These are phyloP conservation scores for Lasioglossum marginatum DNA, from an alignment of 2,888 invertebrate species.

Conservation along the genomic window DNA sequence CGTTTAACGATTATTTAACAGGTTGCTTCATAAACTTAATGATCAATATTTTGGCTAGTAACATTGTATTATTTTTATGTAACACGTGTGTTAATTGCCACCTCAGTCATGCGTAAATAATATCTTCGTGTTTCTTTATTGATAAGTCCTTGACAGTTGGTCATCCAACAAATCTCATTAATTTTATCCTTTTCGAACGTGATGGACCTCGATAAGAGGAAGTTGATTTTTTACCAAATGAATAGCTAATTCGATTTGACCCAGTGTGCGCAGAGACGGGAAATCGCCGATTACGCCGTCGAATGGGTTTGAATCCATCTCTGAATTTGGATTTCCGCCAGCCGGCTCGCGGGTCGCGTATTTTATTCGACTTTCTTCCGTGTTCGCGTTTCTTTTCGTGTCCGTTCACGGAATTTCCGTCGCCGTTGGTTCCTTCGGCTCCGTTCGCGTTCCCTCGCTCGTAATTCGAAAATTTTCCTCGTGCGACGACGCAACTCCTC, in stretches of 20 bases:
- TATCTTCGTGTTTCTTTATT: too few relatives aligned
- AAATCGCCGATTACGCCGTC: background rate
- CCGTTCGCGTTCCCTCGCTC: slow-evolving; percentile 12
- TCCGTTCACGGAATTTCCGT: background rate
- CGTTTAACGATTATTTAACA: too few relatives aligned
- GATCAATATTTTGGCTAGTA: too few relatives aligned
- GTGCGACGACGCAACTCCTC: slow-evolving; percentile 1
- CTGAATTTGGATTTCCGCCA: slow-evolving; percentile 55
- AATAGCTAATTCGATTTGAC: background rate
- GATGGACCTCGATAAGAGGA: too few relatives aligned
- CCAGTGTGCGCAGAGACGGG: background rate
- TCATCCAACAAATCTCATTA: too few relatives aligned
- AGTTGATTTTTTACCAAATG: too few relatives aligned
- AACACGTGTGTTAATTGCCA: too few relatives aligned
- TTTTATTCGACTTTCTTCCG: slow-evolving; percentile 43
- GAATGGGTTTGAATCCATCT: slow-evolving; percentile 40
- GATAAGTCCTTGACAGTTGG: too few relatives aligned
- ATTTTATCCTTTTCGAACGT: too few relatives aligned
- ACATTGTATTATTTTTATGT: too few relatives aligned
- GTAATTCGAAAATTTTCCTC: slow-evolving; percentile 40
- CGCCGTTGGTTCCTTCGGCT: background rate
- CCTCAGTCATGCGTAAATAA: too few relatives aligned
- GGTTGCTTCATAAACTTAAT: too few relatives aligned
- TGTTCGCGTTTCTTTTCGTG: slow-evolving; percentile 16
- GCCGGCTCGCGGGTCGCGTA: slow-evolving; percentile 43